Base-by-base conservation (phyloP, 1,140 invertebrate genomes). In the Tribolium castaneum region DNA sequence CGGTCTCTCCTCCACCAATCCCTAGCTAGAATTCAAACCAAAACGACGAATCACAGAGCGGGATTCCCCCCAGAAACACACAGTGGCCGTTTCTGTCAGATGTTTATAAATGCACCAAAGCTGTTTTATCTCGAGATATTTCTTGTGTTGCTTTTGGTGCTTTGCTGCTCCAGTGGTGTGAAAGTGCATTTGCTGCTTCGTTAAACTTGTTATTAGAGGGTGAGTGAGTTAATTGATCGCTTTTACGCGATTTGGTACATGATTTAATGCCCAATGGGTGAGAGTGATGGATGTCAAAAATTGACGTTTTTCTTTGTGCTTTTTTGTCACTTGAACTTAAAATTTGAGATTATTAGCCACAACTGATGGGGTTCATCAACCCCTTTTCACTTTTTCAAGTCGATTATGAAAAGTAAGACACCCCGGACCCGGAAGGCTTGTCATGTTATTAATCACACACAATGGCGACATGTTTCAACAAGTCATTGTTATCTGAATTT, bases 71-170 rank as follows among this genome's bases (percentile, higher is more conserved):
- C 12, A 56, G 52, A 25, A 74, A 54, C 7, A 66, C 12, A 39
- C 54, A 70, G 54, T 71, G 59, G 54, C 70, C 70, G 76, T 78
- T 78, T 73, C 14, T 73, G 76, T 78, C 76, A 78, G 70, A 78
- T 73, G 70, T 73, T 78, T 78, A 78, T 78, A 78, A 78, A 78
- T 56, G 70, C 51, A 56, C 16, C 39, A 59, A 50, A 51, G 70
- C 16, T 39, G 34, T 25, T 73, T 72, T 70, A 70, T 56, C 56
- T 30, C 19, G 1, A 12, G 71, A 56, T 16, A 45, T 45, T 51
- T 70, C 49, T 77, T 56, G 62, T 72, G 39, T 30, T 35, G 25
- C 59, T 35, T 66, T 16, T 49, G 12, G 25, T 50, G 74, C 13
- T 50, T 12, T 39, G 16, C 52, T 45, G 73, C n/a, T 45, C 9